phyloP scores from a whole-genome alignment of 2,797 vertebrate genomes.

The Neosalanx taihuensis region DNA sequence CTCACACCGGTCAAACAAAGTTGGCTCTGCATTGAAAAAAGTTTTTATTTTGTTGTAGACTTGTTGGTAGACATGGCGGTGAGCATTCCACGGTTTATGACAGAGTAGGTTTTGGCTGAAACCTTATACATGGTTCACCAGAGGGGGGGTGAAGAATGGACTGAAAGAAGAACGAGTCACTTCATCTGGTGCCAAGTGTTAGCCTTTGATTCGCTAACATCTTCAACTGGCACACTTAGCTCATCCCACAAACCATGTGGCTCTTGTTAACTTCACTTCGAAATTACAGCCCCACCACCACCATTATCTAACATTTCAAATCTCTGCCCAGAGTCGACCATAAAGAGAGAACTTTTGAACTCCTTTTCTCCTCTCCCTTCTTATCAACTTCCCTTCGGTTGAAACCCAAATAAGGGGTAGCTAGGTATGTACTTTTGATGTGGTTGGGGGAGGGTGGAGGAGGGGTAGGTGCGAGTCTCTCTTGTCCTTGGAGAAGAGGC shows the following conservation, averaged over 20 bases:
- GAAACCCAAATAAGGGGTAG: slow-evolving; percentile 32
- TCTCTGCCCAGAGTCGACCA: slow-evolving; percentile 30
- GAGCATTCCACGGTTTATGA: slow-evolving; percentile 58
- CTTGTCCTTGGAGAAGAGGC: not conserved
- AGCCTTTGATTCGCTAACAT: slow-evolving; percentile 57
- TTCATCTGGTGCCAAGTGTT: slow-evolving; percentile 70
- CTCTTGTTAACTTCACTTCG: slow-evolving; percentile 56
- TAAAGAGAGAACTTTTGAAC: slow-evolving; percentile 25
- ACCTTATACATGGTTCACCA: slow-evolving; percentile 55
- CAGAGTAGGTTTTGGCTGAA: slow-evolving; percentile 42
- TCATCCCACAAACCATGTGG: slow-evolving; percentile 64
- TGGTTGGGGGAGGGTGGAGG: slow-evolving; percentile 27
- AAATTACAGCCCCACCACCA: slow-evolving; percentile 11
- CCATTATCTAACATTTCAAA: slow-evolving; percentile 52
- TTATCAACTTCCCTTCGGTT: slow-evolving; percentile 43
- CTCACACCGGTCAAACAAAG: too few relatives aligned
- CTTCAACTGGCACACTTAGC: slow-evolving; percentile 46
- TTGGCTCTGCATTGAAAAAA: not conserved
- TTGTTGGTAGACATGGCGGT: slow-evolving; percentile 10
- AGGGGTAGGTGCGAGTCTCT: slow-evolving; percentile 9
- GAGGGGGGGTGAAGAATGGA: slow-evolving; percentile 38
- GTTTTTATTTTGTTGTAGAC: slow-evolving; percentile 30
- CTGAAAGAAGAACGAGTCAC: slow-evolving; percentile 20
- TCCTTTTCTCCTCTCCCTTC: slow-evolving; percentile 25
- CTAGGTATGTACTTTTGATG: slow-evolving; percentile 49